Base-by-base conservation (phyloP, 2,888 invertebrate species). In the Xestia c-nigrum region DNA sequence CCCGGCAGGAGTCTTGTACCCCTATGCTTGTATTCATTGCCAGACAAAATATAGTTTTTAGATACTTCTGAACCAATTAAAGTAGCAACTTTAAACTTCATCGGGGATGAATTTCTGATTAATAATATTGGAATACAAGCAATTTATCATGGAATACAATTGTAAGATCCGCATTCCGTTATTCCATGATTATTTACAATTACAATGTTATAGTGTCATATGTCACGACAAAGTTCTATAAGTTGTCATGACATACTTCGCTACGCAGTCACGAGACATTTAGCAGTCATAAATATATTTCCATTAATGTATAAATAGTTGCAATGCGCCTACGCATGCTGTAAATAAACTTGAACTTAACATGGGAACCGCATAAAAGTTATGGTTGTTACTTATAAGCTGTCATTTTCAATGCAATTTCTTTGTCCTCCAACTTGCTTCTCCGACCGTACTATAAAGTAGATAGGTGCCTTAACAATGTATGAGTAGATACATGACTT, bases 291-390 rank as follows among this genome's bases (percentile, higher is more conserved):
- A 75, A 76, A 81, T 81, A 40, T n/a, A 61, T 77, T 68, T 81
- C 66, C 65, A 85, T 69, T 66, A 50, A 71, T 59, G 52, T 68
- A 67, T 59, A 59, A 81, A 63, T 70, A 31, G 81, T 40, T 57
- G 81, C 50, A 68, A 57, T 74, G 66, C 61, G 71, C 69, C 63
- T 59, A 83, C 78, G 59, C 74, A 83, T 83, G 64, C 40, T 59
- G 61, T 50, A 66, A 83, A 83, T 85, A 85, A 84, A 78, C 83
- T 85, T 84, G 84, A 85, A 85, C 85, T 78, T 78, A 78, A 69
- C 83, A 75, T 72, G 83, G 70, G 72, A 84, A 85, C 74, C n/a
- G 38, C 52, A 68, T 68, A 74, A 31, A 64, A 24, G 10, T n/a
- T 64, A 64, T 31, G 16, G 5, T 64, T 47, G 47, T 72, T 64